Evolutionary conservation across 1,140 invertebrate genomes (phyloP).

Genomic region (Cotesia chilonis): DNA sequence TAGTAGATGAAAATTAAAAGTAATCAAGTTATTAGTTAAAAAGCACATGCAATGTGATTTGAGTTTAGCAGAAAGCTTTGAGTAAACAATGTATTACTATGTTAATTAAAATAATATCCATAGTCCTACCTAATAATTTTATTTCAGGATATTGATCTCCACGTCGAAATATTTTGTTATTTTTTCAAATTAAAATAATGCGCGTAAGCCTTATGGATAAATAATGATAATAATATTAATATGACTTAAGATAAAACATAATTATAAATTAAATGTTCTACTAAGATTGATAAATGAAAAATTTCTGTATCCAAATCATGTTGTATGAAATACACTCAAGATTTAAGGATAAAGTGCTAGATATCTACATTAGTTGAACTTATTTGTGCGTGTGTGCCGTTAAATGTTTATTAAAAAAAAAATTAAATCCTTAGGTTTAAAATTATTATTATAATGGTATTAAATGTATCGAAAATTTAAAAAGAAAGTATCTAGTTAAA

Average conservation of each 20-base stretch:
- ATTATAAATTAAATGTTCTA: neutral
- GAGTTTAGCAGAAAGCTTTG: neutral
- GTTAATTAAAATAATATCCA: constrained; percentile 4
- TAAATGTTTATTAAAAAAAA: constrained; percentile 23
- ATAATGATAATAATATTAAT: neutral
- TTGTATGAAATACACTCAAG: neutral
- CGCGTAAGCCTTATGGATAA: constrained; percentile 7
- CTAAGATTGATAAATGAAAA: neutral
- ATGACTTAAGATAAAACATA: neutral
- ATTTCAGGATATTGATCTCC: constrained; percentile 32
- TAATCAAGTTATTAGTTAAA: too few species aligned
- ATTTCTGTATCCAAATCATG: neutral
- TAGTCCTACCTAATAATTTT: constrained; percentile 14
- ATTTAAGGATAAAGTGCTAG: neutral
- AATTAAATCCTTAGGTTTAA: neutral
- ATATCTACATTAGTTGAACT: constrained; percentile 11
- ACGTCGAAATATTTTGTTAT: constrained; percentile 23
- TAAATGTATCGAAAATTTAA: neutral
- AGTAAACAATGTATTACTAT: neutral
- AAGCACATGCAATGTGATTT: too few species aligned
- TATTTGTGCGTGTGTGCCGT: constrained; percentile 26
- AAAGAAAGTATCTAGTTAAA: constrained; percentile 10
- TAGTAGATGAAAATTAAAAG: too few species aligned
- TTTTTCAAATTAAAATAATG: constrained; percentile 14
- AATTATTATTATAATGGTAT: too few species aligned